These are phyloP conservation scores for Porites lobata DNA, from an alignment of 92 coral and sea anemone genomes.

Conservation along the genomic window DNA sequence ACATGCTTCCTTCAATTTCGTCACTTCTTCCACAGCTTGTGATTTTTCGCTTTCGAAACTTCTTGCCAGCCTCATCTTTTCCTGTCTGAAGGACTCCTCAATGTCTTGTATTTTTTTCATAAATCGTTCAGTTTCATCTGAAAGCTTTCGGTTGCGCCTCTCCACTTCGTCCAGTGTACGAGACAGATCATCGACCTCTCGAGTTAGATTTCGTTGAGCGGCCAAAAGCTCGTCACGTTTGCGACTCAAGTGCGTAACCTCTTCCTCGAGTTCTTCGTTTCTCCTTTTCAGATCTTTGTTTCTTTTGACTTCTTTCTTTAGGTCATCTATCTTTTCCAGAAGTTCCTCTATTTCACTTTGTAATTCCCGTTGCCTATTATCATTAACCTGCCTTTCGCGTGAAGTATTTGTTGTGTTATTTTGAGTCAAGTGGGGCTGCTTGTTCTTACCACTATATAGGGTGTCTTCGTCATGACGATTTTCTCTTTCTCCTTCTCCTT, in stretches of 20 bases:
- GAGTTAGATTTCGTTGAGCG: slow-evolving; percentile 74
- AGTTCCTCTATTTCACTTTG: slow-evolving; percentile 73
- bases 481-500: not conserved
- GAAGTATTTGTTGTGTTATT: slow-evolving; percentile 23
- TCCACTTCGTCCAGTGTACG: slow-evolving; percentile 81
- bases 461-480: slow-evolving; percentile 47
- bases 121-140: slow-evolving; percentile 83
- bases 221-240: slow-evolving; percentile 84
- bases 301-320: slow-evolving; percentile 70
- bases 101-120: slow-evolving; percentile 76
- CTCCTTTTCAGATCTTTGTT: slow-evolving; percentile 74
- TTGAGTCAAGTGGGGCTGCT: not conserved
- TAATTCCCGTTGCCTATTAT: slow-evolving; percentile 47
- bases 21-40: slow-evolving; percentile 72
- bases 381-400: slow-evolving; percentile 52
- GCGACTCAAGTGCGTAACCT: slow-evolving; percentile 71
- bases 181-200: slow-evolving; percentile 83
- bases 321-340: slow-evolving; percentile 76
- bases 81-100: slow-evolving; percentile 80
- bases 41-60: slow-evolving; percentile 77
- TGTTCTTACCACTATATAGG: not conserved
- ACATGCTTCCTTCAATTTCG: slow-evolving; percentile 68
- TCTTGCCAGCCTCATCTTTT: slow-evolving; percentile 62
- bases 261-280: slow-evolving; percentile 84
- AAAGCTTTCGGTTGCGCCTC: slow-evolving; percentile 70